Percentiles rank a stretch among this genome's conserved stretches.
These are phyloP conservation scores for Coelopa frigida DNA, from an alignment of 1,140 invertebrate species.

Conservation along the genomic window DNA sequence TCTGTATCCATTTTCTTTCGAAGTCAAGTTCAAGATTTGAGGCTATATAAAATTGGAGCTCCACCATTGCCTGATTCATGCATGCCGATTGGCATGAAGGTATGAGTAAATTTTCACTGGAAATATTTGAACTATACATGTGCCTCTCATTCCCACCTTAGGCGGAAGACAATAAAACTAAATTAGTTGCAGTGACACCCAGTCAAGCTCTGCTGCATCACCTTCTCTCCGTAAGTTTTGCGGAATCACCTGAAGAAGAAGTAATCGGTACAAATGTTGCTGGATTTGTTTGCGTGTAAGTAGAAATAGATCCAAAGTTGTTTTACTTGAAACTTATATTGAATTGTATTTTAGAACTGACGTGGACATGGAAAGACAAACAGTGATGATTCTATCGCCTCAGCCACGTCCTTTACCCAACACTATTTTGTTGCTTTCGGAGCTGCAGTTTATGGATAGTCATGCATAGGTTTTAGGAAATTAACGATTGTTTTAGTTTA, in stretches of 20 bases:
- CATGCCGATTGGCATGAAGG: conserved; percentile 91
- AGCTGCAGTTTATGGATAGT: conserved; percentile 84
- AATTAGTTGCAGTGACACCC: conserved; percentile 75
- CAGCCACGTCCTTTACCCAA: conserved; percentile 86
- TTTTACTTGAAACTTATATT: neutral
- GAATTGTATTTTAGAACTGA: conserved; percentile 61
- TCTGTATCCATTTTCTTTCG: conserved; percentile 87
- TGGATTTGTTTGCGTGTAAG: conserved; percentile 92
- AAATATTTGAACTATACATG: neutral
- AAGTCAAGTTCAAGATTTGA: conserved; percentile 79
- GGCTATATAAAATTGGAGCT: conserved; percentile 91
- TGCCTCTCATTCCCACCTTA: conserved; percentile 2
- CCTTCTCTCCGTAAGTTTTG: conserved; percentile 80
- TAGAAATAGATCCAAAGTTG: conserved; percentile 28
- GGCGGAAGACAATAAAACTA: conserved; percentile 83
- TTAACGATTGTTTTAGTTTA: neutral
- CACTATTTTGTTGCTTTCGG: conserved; percentile 69
- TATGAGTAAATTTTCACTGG: too few relatives aligned
- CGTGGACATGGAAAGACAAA: conserved; percentile 80
- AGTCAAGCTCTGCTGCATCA: conserved; percentile 75
- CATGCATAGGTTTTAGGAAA: conserved; percentile 45
- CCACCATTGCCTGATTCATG: conserved; percentile 88
- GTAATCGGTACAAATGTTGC: conserved; percentile 82
- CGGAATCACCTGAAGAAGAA: conserved; percentile 65
- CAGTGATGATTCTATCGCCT: conserved; percentile 82